phyloP scores from a whole-genome alignment of 2,113 vertebrate genomes.

The Tragelaphus imberbis region DNA sequence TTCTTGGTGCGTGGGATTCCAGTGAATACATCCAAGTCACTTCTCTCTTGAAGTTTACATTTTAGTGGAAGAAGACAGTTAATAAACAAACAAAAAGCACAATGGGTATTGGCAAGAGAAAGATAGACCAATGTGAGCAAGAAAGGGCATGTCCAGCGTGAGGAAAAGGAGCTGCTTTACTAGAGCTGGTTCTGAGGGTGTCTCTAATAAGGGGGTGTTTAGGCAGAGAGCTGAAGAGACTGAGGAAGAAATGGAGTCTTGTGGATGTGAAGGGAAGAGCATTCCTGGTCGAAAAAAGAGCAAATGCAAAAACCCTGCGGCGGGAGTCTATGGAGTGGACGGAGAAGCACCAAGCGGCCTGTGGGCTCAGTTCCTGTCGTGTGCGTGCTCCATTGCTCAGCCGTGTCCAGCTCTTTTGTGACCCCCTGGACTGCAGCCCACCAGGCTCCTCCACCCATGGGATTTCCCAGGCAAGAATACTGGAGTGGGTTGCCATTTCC shows the following conservation, averaged over 20 bases:
- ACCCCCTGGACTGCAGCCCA: accelerated
- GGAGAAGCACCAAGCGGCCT: not conserved
- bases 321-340: not conserved
- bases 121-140: not conserved
- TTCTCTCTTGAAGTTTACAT: not conserved
- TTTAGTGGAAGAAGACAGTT: not conserved
- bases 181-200: not conserved
- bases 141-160: not conserved
- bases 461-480: not conserved
- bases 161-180: not conserved
- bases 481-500: not conserved
- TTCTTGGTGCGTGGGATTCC: not conserved
- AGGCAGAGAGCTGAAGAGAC: not conserved
- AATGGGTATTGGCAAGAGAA: not conserved
- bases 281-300: not conserved
- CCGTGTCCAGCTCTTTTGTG: not conserved
- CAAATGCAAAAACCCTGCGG: not conserved
- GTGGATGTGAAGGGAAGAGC: not conserved
- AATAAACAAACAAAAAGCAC: not conserved
- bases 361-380: not conserved
- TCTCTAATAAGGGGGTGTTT: not conserved
- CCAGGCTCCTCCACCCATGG: not conserved
- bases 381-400: accelerated
- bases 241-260: not conserved
- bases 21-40: not conserved